These are phyloP conservation scores for Cylas formicarius DNA, from an alignment of 1,140 invertebrate genomes.

Conservation along the genomic window DNA sequence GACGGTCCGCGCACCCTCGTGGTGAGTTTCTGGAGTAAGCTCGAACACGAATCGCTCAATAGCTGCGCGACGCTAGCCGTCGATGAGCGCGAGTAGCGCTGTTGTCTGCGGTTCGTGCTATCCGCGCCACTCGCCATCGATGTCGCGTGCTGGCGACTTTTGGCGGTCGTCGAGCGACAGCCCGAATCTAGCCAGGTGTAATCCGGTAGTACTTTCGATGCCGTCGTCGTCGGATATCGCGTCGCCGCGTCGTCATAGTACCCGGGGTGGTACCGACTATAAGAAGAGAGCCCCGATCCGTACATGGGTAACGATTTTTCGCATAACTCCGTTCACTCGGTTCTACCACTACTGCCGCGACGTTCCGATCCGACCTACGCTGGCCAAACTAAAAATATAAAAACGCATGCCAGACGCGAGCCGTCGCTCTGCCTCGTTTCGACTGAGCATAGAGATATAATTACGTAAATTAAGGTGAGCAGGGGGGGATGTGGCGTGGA, in stretches of 20 bases:
- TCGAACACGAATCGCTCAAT: slow-evolving; percentile 75
- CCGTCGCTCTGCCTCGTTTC: slow-evolving; percentile 19
- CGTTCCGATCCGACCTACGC: slow-evolving; percentile 6
- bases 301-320: slow-evolving; percentile 30
- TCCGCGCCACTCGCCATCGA: slow-evolving; percentile 25
- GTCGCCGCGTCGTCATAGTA: slow-evolving; percentile 30
- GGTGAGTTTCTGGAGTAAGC: slow-evolving; percentile 68
- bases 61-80: slow-evolving; percentile 76
- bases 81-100: slow-evolving; percentile 65
- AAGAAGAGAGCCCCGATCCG: slow-evolving; percentile 30
- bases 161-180: slow-evolving; percentile 15
- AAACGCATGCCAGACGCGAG: slow-evolving; percentile 16
- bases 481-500: slow-evolving; percentile 16
- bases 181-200: slow-evolving; percentile 17
- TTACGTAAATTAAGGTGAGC: slow-evolving; percentile 24
- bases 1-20: slow-evolving; percentile 63
- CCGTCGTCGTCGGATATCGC: slow-evolving; percentile 22
- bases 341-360: slow-evolving; percentile 7
- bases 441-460: slow-evolving; percentile 18
- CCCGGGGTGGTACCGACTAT: slow-evolving; percentile 30
- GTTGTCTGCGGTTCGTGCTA: slow-evolving; percentile 43
- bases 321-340: slow-evolving; percentile 19
- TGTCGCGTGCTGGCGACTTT: slow-evolving; percentile 26
- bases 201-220: slow-evolving; percentile 10
- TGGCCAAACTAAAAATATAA: slow-evolving; percentile 20